Evolutionary conservation across 2,888 invertebrate species (phyloP).

Genomic region (Thecocarcelia acutangulata): DNA sequence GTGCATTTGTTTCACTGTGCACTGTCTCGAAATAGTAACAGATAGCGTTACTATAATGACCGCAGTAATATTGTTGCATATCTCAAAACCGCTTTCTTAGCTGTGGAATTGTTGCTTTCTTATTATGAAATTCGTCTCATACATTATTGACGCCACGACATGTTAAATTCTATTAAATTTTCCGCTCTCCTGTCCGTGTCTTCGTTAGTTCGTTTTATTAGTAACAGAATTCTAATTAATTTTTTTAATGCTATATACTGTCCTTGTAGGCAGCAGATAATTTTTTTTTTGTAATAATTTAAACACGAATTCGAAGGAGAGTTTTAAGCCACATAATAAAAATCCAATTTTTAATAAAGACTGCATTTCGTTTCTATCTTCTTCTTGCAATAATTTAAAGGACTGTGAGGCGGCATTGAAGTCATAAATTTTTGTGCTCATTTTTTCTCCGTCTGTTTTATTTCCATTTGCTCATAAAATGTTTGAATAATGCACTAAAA

Average conservation of each 20-base stretch:
- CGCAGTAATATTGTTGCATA: no score
- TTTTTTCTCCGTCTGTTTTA: neutral
- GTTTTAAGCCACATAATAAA: constrained; percentile 48
- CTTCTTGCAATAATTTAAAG: constrained; percentile 14
- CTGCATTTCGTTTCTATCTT: constrained; percentile 36
- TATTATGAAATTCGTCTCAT: no score
- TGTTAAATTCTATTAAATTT: no score
- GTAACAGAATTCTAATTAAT: constrained; percentile 24
- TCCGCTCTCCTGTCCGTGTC: neutral
- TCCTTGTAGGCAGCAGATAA: constrained; percentile 2
- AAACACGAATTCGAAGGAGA: constrained; percentile 5
- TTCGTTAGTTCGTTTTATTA: neutral
- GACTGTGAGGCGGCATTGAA: constrained; percentile 52
- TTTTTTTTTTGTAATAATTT: constrained; percentile 28
- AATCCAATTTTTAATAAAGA: constrained; percentile 43
- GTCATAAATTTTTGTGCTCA: constrained; percentile 42
- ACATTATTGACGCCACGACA: no score
- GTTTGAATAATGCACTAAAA: constrained; percentile 18
- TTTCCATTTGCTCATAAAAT: constrained; percentile 25
- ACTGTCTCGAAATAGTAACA: no score
- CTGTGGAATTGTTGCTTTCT: no score
- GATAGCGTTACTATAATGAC: no score
- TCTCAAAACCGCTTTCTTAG: no score
- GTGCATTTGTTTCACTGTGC: no score
- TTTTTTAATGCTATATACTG: constrained; percentile 23